These are phyloP conservation scores for Tineola bisselliella DNA, from an alignment of 2,888 invertebrate genomes.

Conservation along the genomic window DNA sequence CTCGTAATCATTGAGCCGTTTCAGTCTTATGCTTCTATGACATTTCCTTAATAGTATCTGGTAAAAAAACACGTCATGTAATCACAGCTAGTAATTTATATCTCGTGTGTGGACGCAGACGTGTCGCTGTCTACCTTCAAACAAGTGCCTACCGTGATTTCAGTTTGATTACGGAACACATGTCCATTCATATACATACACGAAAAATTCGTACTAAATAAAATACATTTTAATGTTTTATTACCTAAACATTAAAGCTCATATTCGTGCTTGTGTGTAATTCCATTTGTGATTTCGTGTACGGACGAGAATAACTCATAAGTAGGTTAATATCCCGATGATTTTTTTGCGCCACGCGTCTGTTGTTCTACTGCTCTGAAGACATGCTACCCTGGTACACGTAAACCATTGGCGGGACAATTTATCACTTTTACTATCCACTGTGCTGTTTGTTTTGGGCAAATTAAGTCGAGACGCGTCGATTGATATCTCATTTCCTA, in stretches of 20 bases:
- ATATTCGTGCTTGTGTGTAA: not conserved
- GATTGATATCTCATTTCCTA: no score
- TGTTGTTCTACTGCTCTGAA: constrained; percentile 17
- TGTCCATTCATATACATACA: not conserved
- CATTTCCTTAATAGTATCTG: no score
- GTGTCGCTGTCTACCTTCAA: not conserved
- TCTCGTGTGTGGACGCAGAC: no score
- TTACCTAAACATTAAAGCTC: not conserved
- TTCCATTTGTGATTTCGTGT: constrained; percentile 16
- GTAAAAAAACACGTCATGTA: no score
- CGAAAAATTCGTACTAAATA: not conserved
- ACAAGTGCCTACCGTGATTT: not conserved
- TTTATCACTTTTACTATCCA: not conserved
- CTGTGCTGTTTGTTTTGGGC: not conserved
- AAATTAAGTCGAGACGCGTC: no score
- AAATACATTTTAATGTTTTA: not conserved
- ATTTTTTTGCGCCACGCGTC: constrained; percentile 30
- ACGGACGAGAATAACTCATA: constrained; percentile 34
- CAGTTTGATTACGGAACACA: not conserved
- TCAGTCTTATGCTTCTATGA: no score
- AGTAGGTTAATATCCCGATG: constrained; percentile 41
- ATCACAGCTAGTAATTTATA: no score
- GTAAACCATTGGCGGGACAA: not conserved
- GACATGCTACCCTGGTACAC: not conserved
- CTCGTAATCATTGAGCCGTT: no score